A percentile compares a stretch with the other conserved stretches of the same genome.
phyloP scores from a whole-genome alignment of 2,888 invertebrate genomes.

The Drosophila anceps region DNA sequence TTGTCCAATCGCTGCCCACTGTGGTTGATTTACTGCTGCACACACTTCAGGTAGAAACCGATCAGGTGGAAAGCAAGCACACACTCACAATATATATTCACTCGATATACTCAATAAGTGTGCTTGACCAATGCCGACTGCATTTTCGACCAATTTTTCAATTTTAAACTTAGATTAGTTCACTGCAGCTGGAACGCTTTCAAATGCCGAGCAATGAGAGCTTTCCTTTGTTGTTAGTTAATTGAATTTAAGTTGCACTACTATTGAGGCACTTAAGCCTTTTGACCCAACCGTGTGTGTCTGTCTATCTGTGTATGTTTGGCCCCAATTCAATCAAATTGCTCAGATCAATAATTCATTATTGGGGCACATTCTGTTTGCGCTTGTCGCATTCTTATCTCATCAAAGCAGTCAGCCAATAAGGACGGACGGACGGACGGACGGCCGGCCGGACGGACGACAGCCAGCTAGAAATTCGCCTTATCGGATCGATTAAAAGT shows the following conservation, averaged over 20 bases:
- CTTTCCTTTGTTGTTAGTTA: constrained; percentile 2
- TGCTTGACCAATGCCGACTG: background rate
- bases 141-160: constrained; percentile 1
- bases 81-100: background rate
- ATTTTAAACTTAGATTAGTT: constrained; percentile 8
- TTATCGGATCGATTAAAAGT: constrained; percentile 22
- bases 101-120: background rate
- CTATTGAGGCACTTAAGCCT: constrained; percentile 2
- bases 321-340: constrained; percentile 30
- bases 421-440: background rate
- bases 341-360: constrained; percentile 40
- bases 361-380: constrained; percentile 35
- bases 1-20: constrained; percentile 2
- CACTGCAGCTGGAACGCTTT: background rate
- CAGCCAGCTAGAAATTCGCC: background rate
- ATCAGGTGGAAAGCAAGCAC: constrained; percentile 10
- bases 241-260: constrained; percentile 4
- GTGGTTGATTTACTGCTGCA: constrained; percentile 13
- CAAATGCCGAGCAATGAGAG: background rate
- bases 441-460: background rate
- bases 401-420: constrained; percentile 21
- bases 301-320: background rate
- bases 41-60: constrained; percentile 5
- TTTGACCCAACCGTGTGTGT: background rate
- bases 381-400: constrained; percentile 31